phyloP scores from a whole-genome alignment of 1,140 invertebrate genomes.

The Eriocheir sinensis region DNA sequence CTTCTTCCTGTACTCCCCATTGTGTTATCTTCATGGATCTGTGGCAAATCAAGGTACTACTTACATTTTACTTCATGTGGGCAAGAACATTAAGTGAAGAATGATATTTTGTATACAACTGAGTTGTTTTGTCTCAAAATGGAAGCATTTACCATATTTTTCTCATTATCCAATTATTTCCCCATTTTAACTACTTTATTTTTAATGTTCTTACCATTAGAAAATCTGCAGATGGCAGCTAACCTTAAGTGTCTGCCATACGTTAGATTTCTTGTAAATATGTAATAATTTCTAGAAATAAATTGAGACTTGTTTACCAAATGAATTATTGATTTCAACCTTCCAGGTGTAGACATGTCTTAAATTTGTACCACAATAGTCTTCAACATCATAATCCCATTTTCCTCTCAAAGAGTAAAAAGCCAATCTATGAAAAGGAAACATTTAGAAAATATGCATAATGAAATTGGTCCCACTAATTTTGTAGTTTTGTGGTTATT shows the following conservation, averaged over 20 bases:
- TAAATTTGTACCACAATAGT: too few relatives aligned
- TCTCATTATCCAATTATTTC: neutral
- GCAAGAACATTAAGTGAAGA: neutral
- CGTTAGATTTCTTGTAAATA: constrained; percentile 4
- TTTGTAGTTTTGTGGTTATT: too few relatives aligned
- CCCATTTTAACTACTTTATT: neutral
- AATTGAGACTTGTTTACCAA: neutral
- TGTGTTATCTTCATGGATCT: too few relatives aligned
- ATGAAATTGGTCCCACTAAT: too few relatives aligned
- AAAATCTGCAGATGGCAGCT: neutral
- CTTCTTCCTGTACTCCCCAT: too few relatives aligned
- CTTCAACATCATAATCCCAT: too few relatives aligned
- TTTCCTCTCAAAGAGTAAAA: too few relatives aligned
- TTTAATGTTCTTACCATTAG: neutral
- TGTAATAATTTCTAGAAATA: neutral
- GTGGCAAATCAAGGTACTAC: too few relatives aligned
- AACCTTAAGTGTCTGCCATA: neutral
- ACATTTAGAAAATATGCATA: too few relatives aligned
- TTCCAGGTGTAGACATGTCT: too few relatives aligned
- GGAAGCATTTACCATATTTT: neutral
- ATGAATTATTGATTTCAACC: neutral
- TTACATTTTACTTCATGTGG: too few relatives aligned
- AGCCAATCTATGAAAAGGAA: too few relatives aligned
- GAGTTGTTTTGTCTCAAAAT: constrained; percentile 2
- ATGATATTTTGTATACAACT: neutral